phyloP scores from a whole-genome alignment of 2,888 invertebrate species.

The Drosophila cognata region DNA sequence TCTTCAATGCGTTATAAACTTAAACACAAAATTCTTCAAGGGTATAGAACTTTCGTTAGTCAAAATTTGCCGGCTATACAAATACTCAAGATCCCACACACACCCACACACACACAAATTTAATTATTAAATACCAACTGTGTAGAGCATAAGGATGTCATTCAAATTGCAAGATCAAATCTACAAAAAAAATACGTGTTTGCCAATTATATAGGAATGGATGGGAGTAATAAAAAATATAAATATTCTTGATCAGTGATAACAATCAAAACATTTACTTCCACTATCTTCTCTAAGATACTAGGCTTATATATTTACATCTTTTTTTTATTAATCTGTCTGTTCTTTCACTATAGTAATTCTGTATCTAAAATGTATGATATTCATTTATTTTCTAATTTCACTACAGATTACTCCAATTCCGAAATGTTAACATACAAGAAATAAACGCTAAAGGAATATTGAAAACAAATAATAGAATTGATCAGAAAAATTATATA shows the following conservation, averaged over 20 bases:
- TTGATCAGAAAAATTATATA: conserved; percentile 2
- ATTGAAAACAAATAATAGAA: conserved; percentile 1
- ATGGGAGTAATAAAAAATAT: background rate
- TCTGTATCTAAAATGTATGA: background rate
- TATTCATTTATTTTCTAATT: background rate
- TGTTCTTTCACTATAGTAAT: background rate
- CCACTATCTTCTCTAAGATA: background rate
- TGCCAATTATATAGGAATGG: conserved; percentile 1
- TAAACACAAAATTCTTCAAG: background rate
- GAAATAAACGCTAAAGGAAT: background rate
- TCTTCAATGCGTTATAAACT: background rate
- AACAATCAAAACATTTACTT: background rate
- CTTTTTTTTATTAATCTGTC: background rate
- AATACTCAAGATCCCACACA: background rate
- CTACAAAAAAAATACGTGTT: conserved; percentile 5
- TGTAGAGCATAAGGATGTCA: conserved; percentile 3
- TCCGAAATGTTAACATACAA: background rate
- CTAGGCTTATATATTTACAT: background rate
- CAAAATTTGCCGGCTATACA: background rate
- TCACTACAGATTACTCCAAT: background rate
- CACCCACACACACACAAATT: background rate
- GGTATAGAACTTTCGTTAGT: background rate
- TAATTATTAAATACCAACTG: conserved; percentile 2
- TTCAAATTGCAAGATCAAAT: conserved; percentile 7
- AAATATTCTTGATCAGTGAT: conserved; percentile 6